Base-by-base conservation (phyloP, 2,888 invertebrate species). In the Pyrrhia umbra region DNA sequence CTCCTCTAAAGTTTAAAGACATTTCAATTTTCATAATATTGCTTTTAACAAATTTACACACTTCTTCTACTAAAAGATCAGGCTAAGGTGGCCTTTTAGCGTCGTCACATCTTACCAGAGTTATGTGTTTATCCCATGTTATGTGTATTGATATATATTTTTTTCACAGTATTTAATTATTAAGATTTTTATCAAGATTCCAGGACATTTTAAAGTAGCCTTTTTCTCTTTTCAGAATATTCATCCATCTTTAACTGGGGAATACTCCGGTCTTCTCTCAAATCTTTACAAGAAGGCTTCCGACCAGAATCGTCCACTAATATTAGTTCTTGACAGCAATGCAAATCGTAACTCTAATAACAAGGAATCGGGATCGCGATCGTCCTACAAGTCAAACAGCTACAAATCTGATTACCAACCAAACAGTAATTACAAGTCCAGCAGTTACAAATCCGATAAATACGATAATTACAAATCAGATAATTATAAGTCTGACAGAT, bases 231-330 rank as follows among this genome's bases (percentile, higher is more conserved):
- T 77, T 9, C 58, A 78, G 78, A 71, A 61, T 13, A 21, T 62
- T 10, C 64, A 56, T 10, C 52, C 56, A 49, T 66, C 74, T 15
- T 50, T 55, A n/a, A 18, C 65, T 8, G 67, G 47, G 0, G 68
- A 77, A 9, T 58, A 76, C 23, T 74, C 74, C 10, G 69, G 51
- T 2, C 21, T 74, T 18, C 61, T 77, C 1, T 70, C 80, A 3
- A 73, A 37, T 40, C 67, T 80, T 2, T 73, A 74, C 43, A 61
- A 68, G 16, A 58, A 74, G n/a, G 59, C 75, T 46, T 56, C 63
- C 20, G 57, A 77, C 5, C 70, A 78, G 51, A 63, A 80, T 23
- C 78, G 80, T 1, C 78, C 78, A 3, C 30, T 78, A 1, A 21
- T 78, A 1, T 16, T 78, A 6, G 72, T 78, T 18, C 42, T 80